Base-by-base conservation (phyloP, 1,140 invertebrate species). In the Diorhabda elongata region DNA sequence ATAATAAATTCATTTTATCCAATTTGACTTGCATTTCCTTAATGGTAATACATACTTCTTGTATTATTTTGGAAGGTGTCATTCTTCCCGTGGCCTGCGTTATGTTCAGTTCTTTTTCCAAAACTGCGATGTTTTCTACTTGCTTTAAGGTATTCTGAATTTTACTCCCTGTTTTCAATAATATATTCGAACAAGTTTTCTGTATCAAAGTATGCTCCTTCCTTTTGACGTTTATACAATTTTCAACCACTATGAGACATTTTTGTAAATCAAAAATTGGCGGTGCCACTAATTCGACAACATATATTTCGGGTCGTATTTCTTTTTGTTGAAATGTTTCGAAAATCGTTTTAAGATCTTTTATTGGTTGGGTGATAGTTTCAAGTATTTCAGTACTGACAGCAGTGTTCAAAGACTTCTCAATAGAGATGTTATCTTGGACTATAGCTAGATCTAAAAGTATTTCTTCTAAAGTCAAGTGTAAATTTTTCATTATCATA, bases 171-270 rank as follows among this genome's bases (percentile, higher is more conserved):
- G 84, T 84, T 11, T 81, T 86, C 73, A 87, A 84, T 61, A 89
- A 82, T 61, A 89, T 83, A 75, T 84, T 87, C 58, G 86, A 82
- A 74, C 87, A 88, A 0, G 87, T 89, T 74, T 85, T 83, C 74
- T 88, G 87, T 2, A 89, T 86, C 41, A 89, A 78, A 2, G 88
- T 89, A 67, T 84, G 86, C 9, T 86, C 86, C 26, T 85, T 85
- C 66, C 85, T 86, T 78, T 89, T 86, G 44, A 89, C 83, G 72
- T 88, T 86, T 47, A 89, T 84, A 75, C 88, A 89, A 78, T 90
- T 89, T 78, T 89, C 87, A 68, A 90, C 84, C 5, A 90, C 82
- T 56, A 85, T 83, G 42, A 90, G 78, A 67, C 85, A 85, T 78
- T 87, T 85, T 75, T 89, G 85, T 7, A 90, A 76, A 43, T 84